A percentile compares a stretch with the other conserved stretches of the same genome.
phyloP scores from a whole-genome alignment of 1,140 invertebrate species.

The Holotrichia oblita region DNA sequence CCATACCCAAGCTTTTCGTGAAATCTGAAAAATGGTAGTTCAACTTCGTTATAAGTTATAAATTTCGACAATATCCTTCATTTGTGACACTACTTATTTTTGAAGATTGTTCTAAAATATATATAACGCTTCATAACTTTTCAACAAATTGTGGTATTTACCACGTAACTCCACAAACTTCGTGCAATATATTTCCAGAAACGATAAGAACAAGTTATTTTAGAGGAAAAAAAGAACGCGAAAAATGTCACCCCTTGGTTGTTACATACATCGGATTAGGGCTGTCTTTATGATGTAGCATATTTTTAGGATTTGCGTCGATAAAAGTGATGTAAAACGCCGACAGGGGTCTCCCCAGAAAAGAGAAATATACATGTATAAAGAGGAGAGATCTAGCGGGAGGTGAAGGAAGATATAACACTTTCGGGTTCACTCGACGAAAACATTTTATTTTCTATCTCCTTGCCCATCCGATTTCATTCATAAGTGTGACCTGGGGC shows the following conservation, averaged over 20 bases:
- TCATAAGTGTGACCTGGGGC: slow-evolving; percentile 32
- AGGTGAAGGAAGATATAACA: slow-evolving; percentile 14
- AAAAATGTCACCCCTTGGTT: slow-evolving; percentile 6
- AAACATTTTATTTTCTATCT: slow-evolving; percentile 36
- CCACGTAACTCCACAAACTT: background rate
- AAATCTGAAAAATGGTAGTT: too few species aligned
- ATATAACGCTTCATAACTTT: too few species aligned
- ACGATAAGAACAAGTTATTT: background rate
- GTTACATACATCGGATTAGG: slow-evolving; percentile 22
- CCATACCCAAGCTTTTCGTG: too few species aligned
- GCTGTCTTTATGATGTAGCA: slow-evolving; percentile 24
- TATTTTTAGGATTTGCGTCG: slow-evolving; percentile 35
- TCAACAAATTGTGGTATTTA: background rate
- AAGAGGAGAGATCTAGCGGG: background rate
- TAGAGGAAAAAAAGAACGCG: background rate
- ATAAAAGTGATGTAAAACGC: slow-evolving; percentile 22
- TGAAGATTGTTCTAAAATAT: too few species aligned
- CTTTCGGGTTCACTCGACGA: slow-evolving; percentile 25
- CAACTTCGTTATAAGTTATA: too few species aligned
- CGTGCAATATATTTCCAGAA: background rate
- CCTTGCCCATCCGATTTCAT: slow-evolving; percentile 34
- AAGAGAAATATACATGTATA: slow-evolving; percentile 10
- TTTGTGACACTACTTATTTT: too few species aligned
- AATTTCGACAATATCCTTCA: too few species aligned
- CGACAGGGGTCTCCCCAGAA: background rate